phyloP scores from a whole-genome alignment of 2,797 vertebrate genomes.

The Pelodytes ibericus region DNA sequence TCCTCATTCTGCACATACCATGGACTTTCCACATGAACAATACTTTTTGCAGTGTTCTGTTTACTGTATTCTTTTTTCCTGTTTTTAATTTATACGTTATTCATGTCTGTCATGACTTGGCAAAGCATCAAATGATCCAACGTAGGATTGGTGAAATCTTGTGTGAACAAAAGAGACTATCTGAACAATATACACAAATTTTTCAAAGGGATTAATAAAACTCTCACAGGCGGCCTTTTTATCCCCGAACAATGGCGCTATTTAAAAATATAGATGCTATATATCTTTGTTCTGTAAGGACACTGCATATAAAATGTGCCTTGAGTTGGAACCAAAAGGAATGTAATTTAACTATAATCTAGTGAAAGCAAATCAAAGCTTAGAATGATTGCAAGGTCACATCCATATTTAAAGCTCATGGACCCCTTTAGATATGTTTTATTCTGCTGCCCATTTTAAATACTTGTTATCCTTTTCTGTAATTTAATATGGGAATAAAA shows the following conservation, averaged over 20 bases:
- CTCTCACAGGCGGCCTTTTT: slow-evolving; percentile 21
- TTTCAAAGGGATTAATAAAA: slow-evolving; percentile 42
- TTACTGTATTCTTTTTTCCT: slow-evolving; percentile 25
- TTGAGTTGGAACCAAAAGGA: background rate
- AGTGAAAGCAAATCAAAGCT: background rate
- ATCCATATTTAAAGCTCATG: background rate
- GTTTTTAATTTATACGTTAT: slow-evolving; percentile 45
- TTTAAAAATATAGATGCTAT: slow-evolving; percentile 39
- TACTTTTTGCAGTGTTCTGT: slow-evolving; percentile 1
- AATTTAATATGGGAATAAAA: background rate
- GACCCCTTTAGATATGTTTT: background rate
- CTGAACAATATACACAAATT: slow-evolving; percentile 44
- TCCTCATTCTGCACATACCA: background rate
- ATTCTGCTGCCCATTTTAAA: background rate
- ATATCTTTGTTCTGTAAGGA: slow-evolving; percentile 13
- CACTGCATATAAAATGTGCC: background rate
- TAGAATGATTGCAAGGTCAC: background rate
- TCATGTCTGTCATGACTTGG: slow-evolving; percentile 39
- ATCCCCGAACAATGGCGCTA: slow-evolving; percentile 36
- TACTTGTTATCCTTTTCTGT: background rate
- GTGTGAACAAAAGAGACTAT: slow-evolving; percentile 40
- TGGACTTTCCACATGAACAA: background rate
- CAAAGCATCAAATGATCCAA: slow-evolving; percentile 46
- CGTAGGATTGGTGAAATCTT: slow-evolving; percentile 21
- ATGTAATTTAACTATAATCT: slow-evolving; percentile 6